Base-by-base conservation (phyloP, 2,888 invertebrate species). In the Cheilosia scutellata region DNA sequence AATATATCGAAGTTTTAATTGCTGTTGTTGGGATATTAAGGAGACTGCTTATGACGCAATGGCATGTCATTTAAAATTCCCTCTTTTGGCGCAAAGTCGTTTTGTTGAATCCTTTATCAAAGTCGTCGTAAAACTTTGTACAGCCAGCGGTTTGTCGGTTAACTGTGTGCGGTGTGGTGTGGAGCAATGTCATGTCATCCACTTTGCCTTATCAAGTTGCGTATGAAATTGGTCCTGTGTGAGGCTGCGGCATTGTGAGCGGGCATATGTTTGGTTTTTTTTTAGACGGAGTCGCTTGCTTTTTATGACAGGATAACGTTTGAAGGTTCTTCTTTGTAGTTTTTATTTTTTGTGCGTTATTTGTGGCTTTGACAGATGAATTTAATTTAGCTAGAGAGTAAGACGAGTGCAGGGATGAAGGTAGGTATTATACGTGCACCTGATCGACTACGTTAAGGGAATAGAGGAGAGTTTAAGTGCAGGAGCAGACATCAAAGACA, bases 51-150 rank as follows among this genome's bases (percentile, higher is more conserved):
- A 33, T 57, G 55, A 57, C 6, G 16, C 6, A 11, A 5, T 13
- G n/a, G 33, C 7, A 31, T 33, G 29, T 31, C 31, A 57, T 31
- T 31, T 33, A 13, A 31, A 57, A 33, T 44, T 44, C 44, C 44
- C 16, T 44, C 16, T 44, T 16, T 44, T n/a, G 6, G 44, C 5
- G 16, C n/a, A 44, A 44, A 16, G 42, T 44, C n/a, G 16, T 9
- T 25, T 40, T 13, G 37, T 37, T 53, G 51, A 66, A 27, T 66
- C 51, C 37, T 66, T 51, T 66, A 44, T 20, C 25, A 57, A 44
- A 57, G 29, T 55, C 29, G 55, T 42, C 68, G 31, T 68, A 70
- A 70, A 70, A 66, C 33, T 31, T 55, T 62, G 62, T 6, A n/a
- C 33, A n/a, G 11, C 11, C 33, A n/a, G 11, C 11, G 33, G 11